These are phyloP conservation scores for Micronycteris hirsuta DNA, from an alignment of 2,113 vertebrate species.

Conservation along the genomic window DNA sequence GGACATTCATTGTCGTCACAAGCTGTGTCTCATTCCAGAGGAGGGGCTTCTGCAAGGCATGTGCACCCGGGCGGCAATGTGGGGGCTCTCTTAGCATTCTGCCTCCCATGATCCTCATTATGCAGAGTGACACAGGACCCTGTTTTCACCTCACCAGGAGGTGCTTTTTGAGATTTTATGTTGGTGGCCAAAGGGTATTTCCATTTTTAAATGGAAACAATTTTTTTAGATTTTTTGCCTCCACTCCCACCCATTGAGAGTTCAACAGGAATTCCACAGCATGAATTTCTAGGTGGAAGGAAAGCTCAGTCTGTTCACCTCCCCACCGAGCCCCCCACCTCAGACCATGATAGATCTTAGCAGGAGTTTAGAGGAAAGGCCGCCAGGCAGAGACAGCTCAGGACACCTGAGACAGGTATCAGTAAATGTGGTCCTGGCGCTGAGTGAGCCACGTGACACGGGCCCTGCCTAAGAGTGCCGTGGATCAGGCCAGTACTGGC, in stretches of 20 bases:
- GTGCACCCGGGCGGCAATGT: accelerated
- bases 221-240: background rate
- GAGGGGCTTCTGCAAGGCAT: too few species aligned
- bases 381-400: accelerated
- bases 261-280: background rate
- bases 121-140: accelerated
- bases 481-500: accelerated
- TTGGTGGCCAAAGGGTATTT: background rate
- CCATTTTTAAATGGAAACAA: background rate
- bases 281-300: background rate
- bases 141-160: accelerated
- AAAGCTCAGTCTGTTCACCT: background rate
- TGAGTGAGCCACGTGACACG: accelerated
- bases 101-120: background rate
- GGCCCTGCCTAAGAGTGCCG: background rate
- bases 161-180: background rate
- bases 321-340: background rate
- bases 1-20: accelerated
- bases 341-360: background rate
- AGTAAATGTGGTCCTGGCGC: background rate
- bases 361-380: background rate
- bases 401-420: background rate
- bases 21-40: background rate
- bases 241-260: background rate
- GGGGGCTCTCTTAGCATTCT: background rate